Evolutionary conservation across 2,113 vertebrate genomes (phyloP), one percentile per base, ranked within the genome.

Genomic region (Caranx ignobilis): DNA sequence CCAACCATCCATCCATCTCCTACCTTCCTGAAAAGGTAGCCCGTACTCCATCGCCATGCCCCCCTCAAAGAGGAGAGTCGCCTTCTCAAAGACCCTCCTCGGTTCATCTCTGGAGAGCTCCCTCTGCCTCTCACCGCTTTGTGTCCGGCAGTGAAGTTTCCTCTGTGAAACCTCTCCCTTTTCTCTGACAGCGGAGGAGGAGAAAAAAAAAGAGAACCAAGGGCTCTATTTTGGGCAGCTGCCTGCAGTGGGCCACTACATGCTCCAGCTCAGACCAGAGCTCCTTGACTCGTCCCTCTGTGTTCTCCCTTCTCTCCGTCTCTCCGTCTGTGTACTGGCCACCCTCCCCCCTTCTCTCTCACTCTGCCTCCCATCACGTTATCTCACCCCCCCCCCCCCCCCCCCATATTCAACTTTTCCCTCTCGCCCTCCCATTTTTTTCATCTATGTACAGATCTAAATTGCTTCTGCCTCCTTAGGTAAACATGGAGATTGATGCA

Each of bases 11-110:
- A 62, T n/a, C n/a, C 56, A 41, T 64, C 26, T 6, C 93, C 92
- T 94, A 94, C 93, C 93, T 91, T 94, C 77, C 92, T 92, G 83
- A 95, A 94, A 82, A 96, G 93, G 93, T 95, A 91, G 31, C 95
- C 95, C 0, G 94, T 95, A 82, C 95, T 96, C 95, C 95, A 96
- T 41, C 95, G 85, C 95, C 94, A 95, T 31, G 95, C 93, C 69
- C 91, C 93, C 68, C 93, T 90, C 57, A 95, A 66, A 26, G 95
- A 95, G 84, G 93, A 93, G 79, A 96, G 93, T 54, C 93, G 92
- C 85, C 93, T 94, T 71, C 94, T 90, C 55, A 95, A 66, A 88
- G 95, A 94, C 61, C 90, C 91, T 70, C 88, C 89, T 84, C 88
- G 92, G 83, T 94, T 89, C 95, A 96, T 95, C 73, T 81, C 85